A percentile compares a stretch with the other conserved stretches of the same genome.
phyloP scores from a whole-genome alignment of 2,888 invertebrate species.

The Pollenia griseotomentosa region DNA sequence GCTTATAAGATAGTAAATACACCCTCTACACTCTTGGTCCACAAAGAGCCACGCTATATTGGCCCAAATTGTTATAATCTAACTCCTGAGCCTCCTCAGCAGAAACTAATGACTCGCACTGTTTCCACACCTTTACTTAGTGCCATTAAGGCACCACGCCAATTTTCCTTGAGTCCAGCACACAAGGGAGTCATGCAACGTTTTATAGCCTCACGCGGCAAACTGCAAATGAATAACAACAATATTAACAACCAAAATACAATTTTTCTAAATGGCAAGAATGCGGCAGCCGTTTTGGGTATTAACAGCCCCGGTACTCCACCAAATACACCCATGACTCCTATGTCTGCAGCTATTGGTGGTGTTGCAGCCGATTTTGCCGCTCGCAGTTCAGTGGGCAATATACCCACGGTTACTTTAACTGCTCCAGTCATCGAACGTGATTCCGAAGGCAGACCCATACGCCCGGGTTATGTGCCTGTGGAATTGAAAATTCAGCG shows the following conservation, averaged over 20 bases:
- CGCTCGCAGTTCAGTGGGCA: constrained; percentile 61
- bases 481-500: constrained; percentile 95
- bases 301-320: constrained; percentile 56
- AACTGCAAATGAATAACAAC: constrained; percentile 83
- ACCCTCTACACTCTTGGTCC: constrained; percentile 31
- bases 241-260: constrained; percentile 59
- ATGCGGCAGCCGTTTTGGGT: constrained; percentile 68
- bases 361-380: constrained; percentile 40
- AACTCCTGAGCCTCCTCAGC: constrained; percentile 83
- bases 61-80: constrained; percentile 82
- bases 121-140: constrained; percentile 80
- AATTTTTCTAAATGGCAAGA: constrained; percentile 71
- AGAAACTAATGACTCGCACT: constrained; percentile 81
- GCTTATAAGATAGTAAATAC: constrained; percentile 20
- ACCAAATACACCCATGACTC: constrained; percentile 73
- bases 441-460: constrained; percentile 87
- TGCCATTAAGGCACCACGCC: constrained; percentile 84
- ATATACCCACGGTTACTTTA: constrained; percentile 80
- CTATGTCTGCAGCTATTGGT: constrained; percentile 77
- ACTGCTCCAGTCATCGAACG: constrained; percentile 85
- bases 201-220: constrained; percentile 92
- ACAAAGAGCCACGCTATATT: constrained; percentile 81
- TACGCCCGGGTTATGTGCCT: constrained; percentile 91
- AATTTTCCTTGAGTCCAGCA: constrained; percentile 87
- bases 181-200: constrained; percentile 93